Percentiles rank a stretch among this genome's conserved stretches.
These are phyloP conservation scores for Capreolus pygargus DNA, from an alignment of 2,113 vertebrate species.

Conservation along the genomic window DNA sequence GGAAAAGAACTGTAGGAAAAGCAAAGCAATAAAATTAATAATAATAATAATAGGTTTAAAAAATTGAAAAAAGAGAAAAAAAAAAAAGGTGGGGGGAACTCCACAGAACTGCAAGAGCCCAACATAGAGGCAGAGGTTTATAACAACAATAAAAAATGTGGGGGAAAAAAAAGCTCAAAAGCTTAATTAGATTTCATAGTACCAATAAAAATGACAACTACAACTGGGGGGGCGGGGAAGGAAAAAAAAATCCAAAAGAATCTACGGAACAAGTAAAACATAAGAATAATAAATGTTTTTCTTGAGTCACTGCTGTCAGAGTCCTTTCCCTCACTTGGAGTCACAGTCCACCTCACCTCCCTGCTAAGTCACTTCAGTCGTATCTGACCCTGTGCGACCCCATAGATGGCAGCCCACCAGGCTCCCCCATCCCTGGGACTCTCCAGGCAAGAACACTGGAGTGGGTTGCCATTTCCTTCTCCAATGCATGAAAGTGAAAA, in stretches of 20 bases:
- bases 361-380: not conserved
- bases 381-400: no score
- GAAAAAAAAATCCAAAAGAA: not conserved
- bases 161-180: not conserved
- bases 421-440: no score
- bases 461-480: no score
- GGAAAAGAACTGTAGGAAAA: not conserved
- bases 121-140: not conserved
- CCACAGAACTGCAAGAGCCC: not conserved
- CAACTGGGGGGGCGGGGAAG: fast-evolving
- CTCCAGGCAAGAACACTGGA: no score
- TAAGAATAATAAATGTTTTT: not conserved
- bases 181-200: not conserved
- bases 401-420: no score
- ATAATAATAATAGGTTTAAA: not conserved
- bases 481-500: no score
- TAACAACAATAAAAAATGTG: not conserved
- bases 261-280: not conserved
- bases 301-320: not conserved
- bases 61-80: not conserved
- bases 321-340: not conserved
- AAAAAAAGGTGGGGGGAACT: not conserved
- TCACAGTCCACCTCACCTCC: not conserved
- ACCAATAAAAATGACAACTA: not conserved
- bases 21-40: not conserved